Conservation (phyloP, 2,113 vertebrate genomes). For the Chaenogobius annularis region DNA sequence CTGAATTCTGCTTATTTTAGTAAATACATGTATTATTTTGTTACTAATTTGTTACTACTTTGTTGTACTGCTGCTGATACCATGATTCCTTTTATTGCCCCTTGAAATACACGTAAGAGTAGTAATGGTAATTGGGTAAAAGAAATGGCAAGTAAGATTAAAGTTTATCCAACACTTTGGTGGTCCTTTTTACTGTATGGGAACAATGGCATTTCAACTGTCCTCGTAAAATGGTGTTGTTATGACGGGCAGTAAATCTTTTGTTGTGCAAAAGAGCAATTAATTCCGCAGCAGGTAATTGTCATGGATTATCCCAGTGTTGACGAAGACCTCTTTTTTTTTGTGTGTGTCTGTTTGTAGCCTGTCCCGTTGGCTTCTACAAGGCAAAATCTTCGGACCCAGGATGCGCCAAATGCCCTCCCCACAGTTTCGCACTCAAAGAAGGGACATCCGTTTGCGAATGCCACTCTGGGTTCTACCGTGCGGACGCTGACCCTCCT, state of each 20-base stretch:
- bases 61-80: neutral
- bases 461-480: constrained; percentile 67
- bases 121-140: neutral
- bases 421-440: constrained; percentile 64
- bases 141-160: neutral
- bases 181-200: neutral
- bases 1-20: neutral
- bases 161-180: neutral
- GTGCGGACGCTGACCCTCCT: constrained; percentile 63
- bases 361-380: constrained; percentile 67
- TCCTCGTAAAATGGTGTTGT: neutral
- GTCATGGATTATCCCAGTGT: neutral
- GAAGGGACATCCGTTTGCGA: constrained; percentile 59
- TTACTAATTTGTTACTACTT: no score
- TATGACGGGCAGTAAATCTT: neutral
- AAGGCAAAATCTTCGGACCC: constrained; percentile 59
- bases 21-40: neutral
- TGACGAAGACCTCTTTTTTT: neutral
- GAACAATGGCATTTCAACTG: neutral
- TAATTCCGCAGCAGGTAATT: neutral
- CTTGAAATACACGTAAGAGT: neutral
- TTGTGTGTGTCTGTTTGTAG: constrained; percentile 36
- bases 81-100: neutral
- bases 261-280: neutral
- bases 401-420: constrained; percentile 67